These are phyloP conservation scores for Eremophila alpestris DNA, from an alignment of 2,797 vertebrate species.

Conservation along the genomic window DNA sequence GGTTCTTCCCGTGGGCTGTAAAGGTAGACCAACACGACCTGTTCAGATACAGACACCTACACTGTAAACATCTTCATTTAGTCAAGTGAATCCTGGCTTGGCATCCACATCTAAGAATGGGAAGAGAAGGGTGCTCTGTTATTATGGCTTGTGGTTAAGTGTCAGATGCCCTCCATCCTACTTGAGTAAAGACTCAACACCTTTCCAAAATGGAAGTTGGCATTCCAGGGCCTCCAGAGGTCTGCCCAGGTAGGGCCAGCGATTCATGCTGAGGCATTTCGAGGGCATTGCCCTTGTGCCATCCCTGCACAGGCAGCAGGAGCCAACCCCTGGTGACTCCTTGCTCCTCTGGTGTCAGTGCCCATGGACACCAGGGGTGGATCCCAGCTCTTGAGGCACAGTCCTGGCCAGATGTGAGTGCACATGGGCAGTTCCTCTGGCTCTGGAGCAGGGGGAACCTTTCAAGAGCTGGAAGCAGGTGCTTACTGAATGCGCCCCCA, in stretches of 20 bases:
- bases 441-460: neutral
- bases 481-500: neutral
- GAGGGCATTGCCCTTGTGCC: neutral
- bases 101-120: conserved; percentile 33
- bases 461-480: neutral
- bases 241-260: neutral
- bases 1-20: neutral
- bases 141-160: conserved; percentile 44
- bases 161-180: conserved; percentile 23
- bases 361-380: fast-evolving
- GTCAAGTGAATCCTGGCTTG: conserved; percentile 22
- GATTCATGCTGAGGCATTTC: neutral
- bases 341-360: neutral
- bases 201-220: neutral
- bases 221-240: neutral
- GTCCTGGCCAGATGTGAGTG: fast-evolving
- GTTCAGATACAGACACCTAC: conserved; percentile 34
- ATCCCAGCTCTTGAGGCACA: fast-evolving
- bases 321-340: fast-evolving
- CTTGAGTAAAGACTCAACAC: neutral
- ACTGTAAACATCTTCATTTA: conserved; percentile 42
- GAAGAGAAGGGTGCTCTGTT: conserved; percentile 12
- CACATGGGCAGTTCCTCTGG: fast-evolving
- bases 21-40: conserved; percentile 19
- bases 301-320: neutral